Evolutionary conservation across 2,113 vertebrate species (phyloP).

Genomic region (Elaphurus davidianus): DNA sequence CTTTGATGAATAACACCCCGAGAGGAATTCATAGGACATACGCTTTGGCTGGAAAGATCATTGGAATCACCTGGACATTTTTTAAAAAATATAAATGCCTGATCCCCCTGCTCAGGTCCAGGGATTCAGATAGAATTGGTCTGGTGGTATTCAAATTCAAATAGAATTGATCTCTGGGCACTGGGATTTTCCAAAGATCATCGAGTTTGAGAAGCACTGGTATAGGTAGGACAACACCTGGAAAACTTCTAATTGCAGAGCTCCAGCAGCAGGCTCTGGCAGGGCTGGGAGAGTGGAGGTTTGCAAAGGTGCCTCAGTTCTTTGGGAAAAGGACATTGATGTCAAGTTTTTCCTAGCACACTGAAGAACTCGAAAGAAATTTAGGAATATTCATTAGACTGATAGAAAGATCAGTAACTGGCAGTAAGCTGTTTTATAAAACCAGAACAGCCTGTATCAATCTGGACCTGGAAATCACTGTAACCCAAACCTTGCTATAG

Average conservation of each 20-base stretch:
- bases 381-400: background rate
- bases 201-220: background rate
- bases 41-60: background rate
- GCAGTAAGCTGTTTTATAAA: background rate
- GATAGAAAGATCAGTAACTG: background rate
- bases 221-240: background rate
- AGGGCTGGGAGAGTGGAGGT: background rate
- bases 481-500: background rate
- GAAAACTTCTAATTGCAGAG: background rate
- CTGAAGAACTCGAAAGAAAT: background rate
- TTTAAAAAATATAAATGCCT: background rate
- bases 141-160: background rate
- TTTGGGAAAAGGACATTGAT: background rate
- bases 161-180: background rate
- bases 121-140: background rate
- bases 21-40: background rate
- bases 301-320: background rate
- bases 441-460: background rate
- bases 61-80: background rate
- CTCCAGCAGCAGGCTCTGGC: accelerated
- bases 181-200: background rate
- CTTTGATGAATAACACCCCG: background rate
- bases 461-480: background rate
- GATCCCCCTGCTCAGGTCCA: background rate
- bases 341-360: background rate